Conservation (phyloP, 2,888 invertebrate genomes). For the Erynnis tages region DNA sequence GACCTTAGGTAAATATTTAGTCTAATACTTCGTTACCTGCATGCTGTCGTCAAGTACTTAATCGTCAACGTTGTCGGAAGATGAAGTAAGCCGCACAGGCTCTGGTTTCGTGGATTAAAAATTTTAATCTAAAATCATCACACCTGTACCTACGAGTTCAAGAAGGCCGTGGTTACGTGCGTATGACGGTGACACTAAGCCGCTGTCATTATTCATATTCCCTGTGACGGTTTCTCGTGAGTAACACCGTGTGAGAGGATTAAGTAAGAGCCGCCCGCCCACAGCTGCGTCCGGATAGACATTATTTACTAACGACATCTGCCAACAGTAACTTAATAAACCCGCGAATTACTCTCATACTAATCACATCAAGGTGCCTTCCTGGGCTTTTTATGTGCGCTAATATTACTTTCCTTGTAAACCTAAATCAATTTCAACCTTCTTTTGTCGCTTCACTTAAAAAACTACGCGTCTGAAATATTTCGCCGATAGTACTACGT, state of each 20-base stretch:
- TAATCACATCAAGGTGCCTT: constrained; percentile 22
- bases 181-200: constrained; percentile 29
- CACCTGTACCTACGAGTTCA: neutral
- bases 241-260: constrained; percentile 53
- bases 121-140: neutral
- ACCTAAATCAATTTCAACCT: too few species aligned
- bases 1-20: too few species aligned
- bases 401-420: too few species aligned
- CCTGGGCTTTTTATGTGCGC: too few species aligned
- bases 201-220: constrained; percentile 63
- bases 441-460: too few species aligned
- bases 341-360: constrained; percentile 30
- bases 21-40: too few species aligned
- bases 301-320: constrained; percentile 71
- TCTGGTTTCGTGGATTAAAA: neutral
- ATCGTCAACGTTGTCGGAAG: too few species aligned
- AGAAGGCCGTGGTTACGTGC: neutral
- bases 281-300: constrained; percentile 70
- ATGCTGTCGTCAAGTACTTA: too few species aligned
- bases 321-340: constrained; percentile 63
- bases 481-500: too few species aligned
- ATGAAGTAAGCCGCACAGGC: too few species aligned
- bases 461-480: too few species aligned
- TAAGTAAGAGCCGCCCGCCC: constrained; percentile 58
- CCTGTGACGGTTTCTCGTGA: constrained; percentile 53